Base-by-base conservation (phyloP, 2,888 invertebrate species). In the Eupithecia subumbrata region DNA sequence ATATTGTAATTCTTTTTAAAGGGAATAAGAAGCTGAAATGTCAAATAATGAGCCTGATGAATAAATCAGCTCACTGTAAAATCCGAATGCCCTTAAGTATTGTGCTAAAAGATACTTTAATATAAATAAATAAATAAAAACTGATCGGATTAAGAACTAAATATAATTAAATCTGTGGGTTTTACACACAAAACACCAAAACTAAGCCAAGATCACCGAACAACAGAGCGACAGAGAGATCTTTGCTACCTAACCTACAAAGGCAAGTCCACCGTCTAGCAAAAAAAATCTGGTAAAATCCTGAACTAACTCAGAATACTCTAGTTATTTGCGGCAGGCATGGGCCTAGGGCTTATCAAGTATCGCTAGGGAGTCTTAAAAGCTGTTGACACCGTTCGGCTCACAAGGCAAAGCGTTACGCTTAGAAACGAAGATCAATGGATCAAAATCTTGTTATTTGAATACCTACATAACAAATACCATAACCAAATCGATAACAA, bases 311-410 rank as follows among this genome's bases (percentile, higher is more conserved):
- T 30, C 30, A 30, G 30, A 4, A 56, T 56, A 56, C 25, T 60
- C 1, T 25, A 60, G 60, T 25, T 60, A 22, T 25, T 56, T 60
- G 60, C 52, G n/a, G 74, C 71, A 71, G 72, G 76, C 75, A 40
- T 14, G 25, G 64, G 78, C 78, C 75, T 73, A 73, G 76, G 69
- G 60, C 71, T 52, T 79, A 78, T 80, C 76, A 72, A 81, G 78
- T 77, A 72, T 73, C 79, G 75, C 70, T 64, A 64, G 76, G 71
- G 72, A 76, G 80, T 45, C 73, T 56, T 66, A 70, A 67, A 77
- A 76, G 78, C 76, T 75, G 74, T 80, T 81, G 81, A 79, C 81
- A 81, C 76, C 77, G 75, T 78, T 79, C 72, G 73, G 73, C 76
- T 70, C 74, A 69, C 74, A 63, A 71, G 56, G 68, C 30, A 69